Evolutionary conservation across 1,140 invertebrate species (phyloP).

Genomic region (Tribolium castaneum): DNA sequence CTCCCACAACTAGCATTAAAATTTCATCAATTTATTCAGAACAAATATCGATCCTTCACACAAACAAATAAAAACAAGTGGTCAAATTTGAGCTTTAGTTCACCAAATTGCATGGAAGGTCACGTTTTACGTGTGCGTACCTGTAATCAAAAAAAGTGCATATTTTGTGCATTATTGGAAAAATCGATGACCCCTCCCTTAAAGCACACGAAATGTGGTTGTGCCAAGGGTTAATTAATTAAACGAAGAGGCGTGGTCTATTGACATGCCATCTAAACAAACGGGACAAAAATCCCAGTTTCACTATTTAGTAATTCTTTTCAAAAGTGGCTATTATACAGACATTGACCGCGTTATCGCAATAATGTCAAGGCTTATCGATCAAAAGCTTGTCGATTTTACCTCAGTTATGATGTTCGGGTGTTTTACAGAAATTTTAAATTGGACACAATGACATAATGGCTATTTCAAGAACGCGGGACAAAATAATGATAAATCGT

Average conservation of each 20-base stretch:
- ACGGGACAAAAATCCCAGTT: background rate
- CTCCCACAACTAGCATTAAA: no score
- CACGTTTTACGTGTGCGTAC: no score
- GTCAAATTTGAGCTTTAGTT: no score
- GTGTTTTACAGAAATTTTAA: background rate
- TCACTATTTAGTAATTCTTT: background rate
- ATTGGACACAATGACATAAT: background rate
- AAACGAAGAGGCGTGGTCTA: background rate
- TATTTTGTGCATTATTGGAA: no score
- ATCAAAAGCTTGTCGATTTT: slow-evolving; percentile 11
- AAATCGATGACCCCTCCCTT: background rate
- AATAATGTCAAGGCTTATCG: slow-evolving; percentile 42
- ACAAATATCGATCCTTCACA: no score
- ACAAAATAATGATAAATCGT: no score
- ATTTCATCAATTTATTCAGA: no score
- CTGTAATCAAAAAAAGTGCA: no score
- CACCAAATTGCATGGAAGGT: no score
- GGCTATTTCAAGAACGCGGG: no score
- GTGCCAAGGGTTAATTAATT: background rate
- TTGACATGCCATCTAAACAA: background rate
- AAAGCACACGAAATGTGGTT: background rate
- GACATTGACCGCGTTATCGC: slow-evolving; percentile 40
- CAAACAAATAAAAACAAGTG: no score
- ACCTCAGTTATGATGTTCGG: background rate
- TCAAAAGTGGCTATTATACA: slow-evolving; percentile 2